Percentiles rank a stretch among this genome's conserved stretches.
Evolutionary conservation across 1,140 invertebrate genomes (phyloP).

Genomic region (Lethocerus indicus): DNA sequence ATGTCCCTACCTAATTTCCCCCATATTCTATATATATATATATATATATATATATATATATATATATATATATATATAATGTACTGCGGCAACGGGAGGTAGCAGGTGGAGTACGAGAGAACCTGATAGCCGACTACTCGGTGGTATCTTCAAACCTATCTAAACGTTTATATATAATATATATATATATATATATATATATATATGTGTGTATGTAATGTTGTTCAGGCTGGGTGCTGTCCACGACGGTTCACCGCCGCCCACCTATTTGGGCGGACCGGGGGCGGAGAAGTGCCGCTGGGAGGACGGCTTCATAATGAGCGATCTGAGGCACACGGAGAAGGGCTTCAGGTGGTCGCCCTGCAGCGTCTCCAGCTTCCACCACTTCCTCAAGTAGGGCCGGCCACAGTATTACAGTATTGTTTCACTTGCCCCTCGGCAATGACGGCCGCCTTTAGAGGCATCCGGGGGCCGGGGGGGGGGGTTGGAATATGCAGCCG

Average conservation of each 20-base stretch:
- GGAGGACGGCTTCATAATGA: conserved; percentile 95
- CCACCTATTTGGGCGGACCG: conserved; percentile 82
- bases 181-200: conserved; percentile 8
- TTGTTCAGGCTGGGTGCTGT: conserved; percentile 77
- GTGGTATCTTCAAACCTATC: no score
- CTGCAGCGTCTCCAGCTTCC: conserved; percentile 85
- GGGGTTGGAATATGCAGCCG: no score
- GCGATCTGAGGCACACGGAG: conserved; percentile 82
- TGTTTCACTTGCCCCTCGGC: not conserved
- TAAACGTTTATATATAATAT: conserved; percentile 19
- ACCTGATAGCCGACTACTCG: no score
- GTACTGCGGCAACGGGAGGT: no score
- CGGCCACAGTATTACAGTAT: conserved; percentile 13
- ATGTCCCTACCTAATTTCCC: no score
- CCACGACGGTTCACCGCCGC: conserved; percentile 86
- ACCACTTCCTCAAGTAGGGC: conserved; percentile 90
- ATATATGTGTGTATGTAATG: conserved; percentile 21
- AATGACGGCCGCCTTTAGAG: no score
- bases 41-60: no score
- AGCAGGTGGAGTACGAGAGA: no score
- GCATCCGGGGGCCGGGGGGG: no score
- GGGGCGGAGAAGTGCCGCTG: conserved; percentile 90
- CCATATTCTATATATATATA: no score
- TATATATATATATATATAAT: no score
- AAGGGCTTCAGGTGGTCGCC: conserved; percentile 88